phyloP scores from a whole-genome alignment of 1,140 invertebrate species.

The Psilanteris sp. region DNA sequence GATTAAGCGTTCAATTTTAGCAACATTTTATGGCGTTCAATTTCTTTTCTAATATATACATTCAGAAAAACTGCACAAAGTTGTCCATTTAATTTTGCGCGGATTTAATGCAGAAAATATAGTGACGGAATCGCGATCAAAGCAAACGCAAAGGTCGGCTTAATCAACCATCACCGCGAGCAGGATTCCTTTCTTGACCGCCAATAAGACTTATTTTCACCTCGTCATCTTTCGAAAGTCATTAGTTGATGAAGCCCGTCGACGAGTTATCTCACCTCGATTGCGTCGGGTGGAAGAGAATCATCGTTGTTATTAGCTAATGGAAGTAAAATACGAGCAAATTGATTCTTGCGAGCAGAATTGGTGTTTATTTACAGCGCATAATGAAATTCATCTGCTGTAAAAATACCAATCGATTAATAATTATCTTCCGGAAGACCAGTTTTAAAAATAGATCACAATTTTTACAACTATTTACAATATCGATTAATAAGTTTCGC shows the following conservation, averaged over 20 bases:
- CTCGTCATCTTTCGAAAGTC: conserved; percentile 65
- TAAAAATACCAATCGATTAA: conserved; percentile 16
- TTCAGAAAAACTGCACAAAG: too few species aligned
- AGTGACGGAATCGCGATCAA: conserved; percentile 8
- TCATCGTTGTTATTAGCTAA: conserved; percentile 72
- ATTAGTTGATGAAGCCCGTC: conserved; percentile 70
- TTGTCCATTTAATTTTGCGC: too few species aligned
- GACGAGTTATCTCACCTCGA: conserved; percentile 66
- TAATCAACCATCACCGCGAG: conserved; percentile 42
- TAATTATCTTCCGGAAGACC: too few species aligned
- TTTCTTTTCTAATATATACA: too few species aligned
- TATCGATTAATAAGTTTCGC: too few species aligned
- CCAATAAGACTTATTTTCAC: conserved; percentile 52
- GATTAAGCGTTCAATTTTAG: too few species aligned
- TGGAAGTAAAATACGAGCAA: conserved; percentile 67
- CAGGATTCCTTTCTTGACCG: conserved; percentile 60
- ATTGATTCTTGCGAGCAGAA: conserved; percentile 25
- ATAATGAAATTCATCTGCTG: conserved; percentile 12
- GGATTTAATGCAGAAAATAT: not conserved
- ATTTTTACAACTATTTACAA: too few species aligned
- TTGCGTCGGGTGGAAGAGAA: conserved; percentile 44
- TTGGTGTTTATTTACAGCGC: conserved; percentile 31
- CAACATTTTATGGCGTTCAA: too few species aligned
- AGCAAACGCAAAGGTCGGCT: conserved; percentile 17
- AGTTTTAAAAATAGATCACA: too few species aligned